These are phyloP conservation scores for Tachina fera DNA, from an alignment of 2,888 invertebrate species.

Conservation along the genomic window DNA sequence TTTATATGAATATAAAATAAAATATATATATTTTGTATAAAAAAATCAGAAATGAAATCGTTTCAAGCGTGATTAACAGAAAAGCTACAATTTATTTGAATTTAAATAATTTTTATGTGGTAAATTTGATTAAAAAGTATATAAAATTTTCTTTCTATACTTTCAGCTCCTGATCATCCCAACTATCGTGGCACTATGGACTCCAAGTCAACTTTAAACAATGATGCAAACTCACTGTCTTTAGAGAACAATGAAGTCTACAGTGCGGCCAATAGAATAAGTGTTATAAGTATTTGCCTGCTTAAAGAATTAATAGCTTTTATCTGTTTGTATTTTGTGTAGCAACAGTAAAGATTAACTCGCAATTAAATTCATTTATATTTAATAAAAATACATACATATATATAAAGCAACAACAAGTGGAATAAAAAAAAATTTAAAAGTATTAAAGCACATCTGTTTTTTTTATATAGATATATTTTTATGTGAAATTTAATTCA, in stretches of 20 bases:
- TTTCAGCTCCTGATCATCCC: constrained; percentile 80
- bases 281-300: constrained; percentile 12
- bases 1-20: neutral
- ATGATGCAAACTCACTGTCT: constrained; percentile 81
- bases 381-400: neutral
- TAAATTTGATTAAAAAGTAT: too few species aligned
- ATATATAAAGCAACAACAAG: neutral
- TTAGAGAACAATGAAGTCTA: constrained; percentile 77
- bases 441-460: constrained; percentile 15
- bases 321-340: constrained; percentile 47
- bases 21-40: neutral
- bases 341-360: constrained; percentile 61
- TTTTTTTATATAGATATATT: neutral
- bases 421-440: neutral
- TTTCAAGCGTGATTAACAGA: constrained; percentile 39
- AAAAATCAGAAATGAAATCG: constrained; percentile 23
- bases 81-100: too few species aligned
- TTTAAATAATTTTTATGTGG: too few species aligned
- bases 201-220: constrained; percentile 77
- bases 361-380: constrained; percentile 31
- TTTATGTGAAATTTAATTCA: neutral
- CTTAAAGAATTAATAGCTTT: constrained; percentile 38
- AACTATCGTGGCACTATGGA: constrained; percentile 78
- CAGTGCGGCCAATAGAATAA: constrained; percentile 7
- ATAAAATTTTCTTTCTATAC: too few species aligned